Evolutionary conservation across 1,140 invertebrate species (phyloP).

Genomic region (Diabrotica undecimpunctata): DNA sequence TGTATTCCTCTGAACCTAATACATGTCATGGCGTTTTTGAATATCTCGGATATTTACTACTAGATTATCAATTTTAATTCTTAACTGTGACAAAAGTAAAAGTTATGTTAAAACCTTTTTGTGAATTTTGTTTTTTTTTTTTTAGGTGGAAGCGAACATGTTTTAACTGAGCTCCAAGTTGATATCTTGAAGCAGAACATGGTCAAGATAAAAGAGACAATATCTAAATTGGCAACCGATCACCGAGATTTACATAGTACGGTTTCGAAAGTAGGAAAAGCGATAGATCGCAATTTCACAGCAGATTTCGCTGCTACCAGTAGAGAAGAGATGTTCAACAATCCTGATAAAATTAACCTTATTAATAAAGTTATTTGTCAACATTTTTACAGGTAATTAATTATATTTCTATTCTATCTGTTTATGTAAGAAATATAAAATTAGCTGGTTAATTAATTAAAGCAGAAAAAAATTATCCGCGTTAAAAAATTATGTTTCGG

Average conservation of each 20-base stretch:
- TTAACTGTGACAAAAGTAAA: no score
- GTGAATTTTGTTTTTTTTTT: constrained; percentile 31
- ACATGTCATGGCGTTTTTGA: no score
- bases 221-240: constrained; percentile 74
- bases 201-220: constrained; percentile 68
- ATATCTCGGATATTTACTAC: no score
- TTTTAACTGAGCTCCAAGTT: constrained; percentile 62
- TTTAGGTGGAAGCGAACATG: constrained; percentile 61
- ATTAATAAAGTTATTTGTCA: constrained; percentile 95
- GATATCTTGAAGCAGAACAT: constrained; percentile 65
- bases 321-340: constrained; percentile 80
- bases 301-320: constrained; percentile 86
- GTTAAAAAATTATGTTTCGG: no score
- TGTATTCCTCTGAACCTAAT: no score
- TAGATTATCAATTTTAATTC: no score
- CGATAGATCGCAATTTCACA: constrained; percentile 92
- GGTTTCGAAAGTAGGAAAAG: constrained; percentile 95
- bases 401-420: no score
- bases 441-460: no score
- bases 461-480: no score
- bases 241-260: constrained; percentile 77
- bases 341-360: constrained; percentile 71
- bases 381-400: constrained; percentile 70
- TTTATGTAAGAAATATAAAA: no score
- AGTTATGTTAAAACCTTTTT: not conserved